phyloP scores from a whole-genome alignment of 2,888 invertebrate species.

The Pherbina coryleti region DNA sequence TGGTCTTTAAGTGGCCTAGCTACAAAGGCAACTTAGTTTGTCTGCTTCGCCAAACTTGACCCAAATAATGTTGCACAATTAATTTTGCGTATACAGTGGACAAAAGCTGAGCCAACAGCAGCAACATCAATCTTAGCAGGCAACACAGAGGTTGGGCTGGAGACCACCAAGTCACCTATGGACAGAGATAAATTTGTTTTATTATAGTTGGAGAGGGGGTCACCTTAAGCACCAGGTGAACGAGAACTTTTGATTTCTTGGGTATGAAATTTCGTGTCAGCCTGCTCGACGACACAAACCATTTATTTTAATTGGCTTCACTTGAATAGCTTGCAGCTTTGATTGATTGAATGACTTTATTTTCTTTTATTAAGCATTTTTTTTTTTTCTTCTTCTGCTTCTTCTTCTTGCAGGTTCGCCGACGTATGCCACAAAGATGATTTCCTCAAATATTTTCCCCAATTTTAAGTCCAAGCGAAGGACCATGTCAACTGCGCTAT shows the following conservation, averaged over 20 bases:
- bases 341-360: not conserved
- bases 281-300: no score
- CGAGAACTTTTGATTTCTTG: not conserved
- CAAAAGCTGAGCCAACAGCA: not conserved
- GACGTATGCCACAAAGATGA: conserved; percentile 57
- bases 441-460: conserved; percentile 40
- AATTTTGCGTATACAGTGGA: conserved; percentile 9
- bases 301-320: no score
- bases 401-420: conserved; percentile 21
- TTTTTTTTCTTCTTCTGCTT: not conserved
- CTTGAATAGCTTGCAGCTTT: no score
- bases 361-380: not conserved
- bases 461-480: conserved; percentile 45
- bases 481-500: conserved; percentile 38
- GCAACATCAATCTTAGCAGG: not conserved
- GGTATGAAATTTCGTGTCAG: not conserved
- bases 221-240: not conserved
- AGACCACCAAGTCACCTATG: not conserved
- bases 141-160: not conserved
- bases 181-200: not conserved
- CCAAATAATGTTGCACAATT: conserved; percentile 28
- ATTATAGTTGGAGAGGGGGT: not conserved
- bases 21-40: not conserved
- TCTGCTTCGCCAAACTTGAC: not conserved
- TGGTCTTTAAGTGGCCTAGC: not conserved